Evolutionary conservation across 2,888 invertebrate species (phyloP).

Genomic region (Buathra laborator): DNA sequence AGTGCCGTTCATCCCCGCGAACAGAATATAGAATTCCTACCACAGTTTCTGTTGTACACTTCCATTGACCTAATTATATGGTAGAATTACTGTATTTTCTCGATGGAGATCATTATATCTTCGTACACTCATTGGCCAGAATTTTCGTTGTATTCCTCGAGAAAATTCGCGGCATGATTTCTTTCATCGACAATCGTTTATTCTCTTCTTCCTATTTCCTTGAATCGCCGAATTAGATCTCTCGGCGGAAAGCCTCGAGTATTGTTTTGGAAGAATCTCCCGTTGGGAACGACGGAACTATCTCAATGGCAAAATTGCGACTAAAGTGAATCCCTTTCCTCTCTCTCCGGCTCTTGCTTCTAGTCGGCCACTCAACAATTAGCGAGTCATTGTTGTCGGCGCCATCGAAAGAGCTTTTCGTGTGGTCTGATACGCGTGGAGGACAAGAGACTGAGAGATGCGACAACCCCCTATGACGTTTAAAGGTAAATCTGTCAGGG

Average conservation of each 20-base stretch:
- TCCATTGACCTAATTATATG: slow-evolving; percentile 40
- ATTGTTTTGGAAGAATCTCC: not conserved
- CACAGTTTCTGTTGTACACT: not conserved
- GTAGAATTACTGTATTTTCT: slow-evolving; percentile 18
- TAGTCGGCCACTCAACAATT: slow-evolving; percentile 71
- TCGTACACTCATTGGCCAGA: slow-evolving; percentile 1
- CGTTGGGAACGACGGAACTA: not conserved
- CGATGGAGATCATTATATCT: not conserved
- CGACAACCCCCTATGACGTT: slow-evolving; percentile 16
- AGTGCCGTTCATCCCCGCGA: slow-evolving; percentile 26
- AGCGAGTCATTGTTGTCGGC: slow-evolving; percentile 74
- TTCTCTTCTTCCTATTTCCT: not conserved
- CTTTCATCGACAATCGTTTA: not conserved
- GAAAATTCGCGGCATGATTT: not conserved
- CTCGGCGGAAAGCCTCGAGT: not conserved
- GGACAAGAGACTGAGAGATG: slow-evolving; percentile 12
- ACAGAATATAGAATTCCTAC: slow-evolving; percentile 29
- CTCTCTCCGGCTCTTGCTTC: not conserved
- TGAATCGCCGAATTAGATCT: not conserved
- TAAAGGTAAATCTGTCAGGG: slow-evolving; percentile 66
- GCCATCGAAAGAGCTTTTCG: slow-evolving; percentile 60
- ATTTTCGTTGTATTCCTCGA: not conserved
- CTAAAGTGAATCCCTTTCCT: slow-evolving; percentile 45
- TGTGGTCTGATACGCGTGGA: slow-evolving; percentile 33
- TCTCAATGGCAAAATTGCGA: slow-evolving; percentile 58